phyloP scores from a whole-genome alignment of 2,113 vertebrate species.

The Pelvicachromis taeniatus region DNA sequence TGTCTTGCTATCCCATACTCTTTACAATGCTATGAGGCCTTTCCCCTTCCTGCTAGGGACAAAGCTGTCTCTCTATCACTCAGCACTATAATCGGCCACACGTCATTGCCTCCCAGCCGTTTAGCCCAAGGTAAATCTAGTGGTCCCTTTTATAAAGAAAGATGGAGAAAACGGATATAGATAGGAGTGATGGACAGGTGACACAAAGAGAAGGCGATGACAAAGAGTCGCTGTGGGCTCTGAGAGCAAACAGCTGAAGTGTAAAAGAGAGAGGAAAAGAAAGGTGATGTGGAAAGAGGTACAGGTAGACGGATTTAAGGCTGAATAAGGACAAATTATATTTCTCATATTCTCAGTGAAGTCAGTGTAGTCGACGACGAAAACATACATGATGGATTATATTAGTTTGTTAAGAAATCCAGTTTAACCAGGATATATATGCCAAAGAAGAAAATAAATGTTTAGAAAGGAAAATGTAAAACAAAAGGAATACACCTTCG shows the following conservation, averaged over 20 bases:
- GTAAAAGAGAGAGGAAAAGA: background rate
- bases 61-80: constrained; percentile 2
- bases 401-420: background rate
- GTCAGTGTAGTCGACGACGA: background rate
- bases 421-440: background rate
- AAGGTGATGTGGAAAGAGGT: background rate
- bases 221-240: background rate
- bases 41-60: background rate
- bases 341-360: fast-evolving
- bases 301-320: background rate
- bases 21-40: background rate
- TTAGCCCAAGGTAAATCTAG: constrained; percentile 51
- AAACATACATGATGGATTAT: background rate
- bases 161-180: background rate
- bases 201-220: background rate
- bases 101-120: constrained; percentile 19
- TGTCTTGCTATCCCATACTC: background rate
- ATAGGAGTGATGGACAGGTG: background rate
- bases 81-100: constrained; percentile 16
- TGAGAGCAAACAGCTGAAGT: background rate
- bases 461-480: background rate
- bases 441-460: background rate
- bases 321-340: background rate
- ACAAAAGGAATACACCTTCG: background rate
- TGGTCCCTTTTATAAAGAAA: background rate